Conservation (phyloP, 1,140 invertebrate genomes). For the Trichoplusia ni region DNA sequence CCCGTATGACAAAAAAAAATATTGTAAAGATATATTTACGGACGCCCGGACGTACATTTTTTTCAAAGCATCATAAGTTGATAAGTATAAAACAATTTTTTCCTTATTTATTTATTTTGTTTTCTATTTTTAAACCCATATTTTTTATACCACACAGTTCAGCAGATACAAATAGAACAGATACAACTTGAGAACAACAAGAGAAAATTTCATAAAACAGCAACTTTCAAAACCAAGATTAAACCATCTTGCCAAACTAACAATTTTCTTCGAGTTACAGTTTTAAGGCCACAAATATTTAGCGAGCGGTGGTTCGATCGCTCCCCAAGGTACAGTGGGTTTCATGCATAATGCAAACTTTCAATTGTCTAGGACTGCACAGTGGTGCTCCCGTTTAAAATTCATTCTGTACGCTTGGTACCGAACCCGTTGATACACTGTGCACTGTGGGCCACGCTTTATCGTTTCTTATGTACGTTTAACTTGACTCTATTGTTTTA, state of each 20-base stretch:
- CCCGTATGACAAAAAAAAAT: too few relatives aligned
- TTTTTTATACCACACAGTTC: too few relatives aligned
- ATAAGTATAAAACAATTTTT: too few relatives aligned
- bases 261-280: slow-evolving; percentile 27
- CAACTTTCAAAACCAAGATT: slow-evolving; percentile 13
- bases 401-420: slow-evolving; percentile 46
- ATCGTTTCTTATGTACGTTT: slow-evolving; percentile 27
- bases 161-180: too few relatives aligned
- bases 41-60: too few relatives aligned
- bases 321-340: slow-evolving; percentile 37
- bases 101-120: too few relatives aligned
- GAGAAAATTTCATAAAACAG: neutral
- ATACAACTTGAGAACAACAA: too few relatives aligned
- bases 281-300: slow-evolving; percentile 45
- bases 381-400: slow-evolving; percentile 55
- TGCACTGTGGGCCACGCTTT: slow-evolving; percentile 27
- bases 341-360: slow-evolving; percentile 63
- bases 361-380: slow-evolving; percentile 59
- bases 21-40: too few relatives aligned
- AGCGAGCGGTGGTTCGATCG: slow-evolving; percentile 43
- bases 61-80: too few relatives aligned
- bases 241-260: slow-evolving; percentile 27
- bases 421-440: slow-evolving; percentile 10
- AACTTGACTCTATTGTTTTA: neutral
- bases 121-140: too few relatives aligned